Base-by-base conservation (phyloP, 1,140 invertebrate species). In the Maniola jurtina region DNA sequence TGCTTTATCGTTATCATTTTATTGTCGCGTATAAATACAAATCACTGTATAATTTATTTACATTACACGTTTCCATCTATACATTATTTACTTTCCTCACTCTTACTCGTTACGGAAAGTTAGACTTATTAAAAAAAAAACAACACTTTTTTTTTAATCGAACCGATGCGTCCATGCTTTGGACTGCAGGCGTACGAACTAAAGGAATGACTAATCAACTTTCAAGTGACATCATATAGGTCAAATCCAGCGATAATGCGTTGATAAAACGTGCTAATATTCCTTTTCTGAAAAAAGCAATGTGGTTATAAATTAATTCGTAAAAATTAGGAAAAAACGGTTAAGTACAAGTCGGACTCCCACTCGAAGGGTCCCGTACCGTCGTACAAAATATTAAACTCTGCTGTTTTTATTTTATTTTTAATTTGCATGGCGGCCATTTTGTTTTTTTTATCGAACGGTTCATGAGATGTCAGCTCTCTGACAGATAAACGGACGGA, bases 191-290 rank as follows among this genome's bases (percentile, higher is more conserved):
- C 42, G 33, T 54, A 14, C 11, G 50, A 55, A 55, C 48, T 50
- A 50, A 50, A 50, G 15, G n/a, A 38, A 58, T 66, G 64, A 73
- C 69, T 73, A 76, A 59, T 48, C 57, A 68, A 57, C 9, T 68
- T 61, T 55, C 16, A 9, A 47, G 36, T 70, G 70, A 73, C 68
- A 66, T 73, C 62, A 76, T 47, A 38, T 50, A 55, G 71, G 70
- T 66, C 70, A 68, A 71, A 62, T 33, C 40, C 48, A 16, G 38
- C 47, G 72, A 75, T 75, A 75, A 68, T 55, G 40, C 25, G 36
- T 13, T 36, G 61, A 73, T 64, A 67, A 60, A 68, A 60, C 14
- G 15, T 16, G 52, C 38, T 15, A 33, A 56, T 56, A 56, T 35
- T n/a, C 33, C 16, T 16, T 57, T 38, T 40, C 40, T 57, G 42